Base-by-base conservation (phyloP, 2,888 invertebrate species). In the Epinotia demarniana region DNA sequence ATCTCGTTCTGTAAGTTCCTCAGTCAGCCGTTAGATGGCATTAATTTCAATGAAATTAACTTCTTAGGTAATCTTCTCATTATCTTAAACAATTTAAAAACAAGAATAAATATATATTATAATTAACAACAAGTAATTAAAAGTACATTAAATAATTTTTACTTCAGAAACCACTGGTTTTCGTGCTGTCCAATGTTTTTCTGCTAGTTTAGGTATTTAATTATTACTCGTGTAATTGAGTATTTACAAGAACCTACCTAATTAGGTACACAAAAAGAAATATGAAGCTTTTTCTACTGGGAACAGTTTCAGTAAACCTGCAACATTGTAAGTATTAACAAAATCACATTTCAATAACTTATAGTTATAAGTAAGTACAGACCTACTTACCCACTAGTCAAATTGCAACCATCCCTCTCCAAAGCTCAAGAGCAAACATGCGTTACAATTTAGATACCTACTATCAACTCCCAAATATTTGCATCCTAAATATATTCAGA, bases 401-500 rank as follows among this genome's bases (percentile, higher is more conserved):
- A 39, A 39, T 39, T 9, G 39, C 39, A 33, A 8, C 33, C 6
- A 27, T 33, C 33, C 33, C 33, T 33, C 6, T 33, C 6, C 4
- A 33, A 5, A 8, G 33, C 1, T 8, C 33, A 6, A 9, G 39
- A 39, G 39, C 39, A 39, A 9, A 3, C 13, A 46, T 13, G 12
- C 46, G 13, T 12, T 2, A 18, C 16, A 18, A 13, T 5, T 13
- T 8, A 2, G 18, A 8, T 53, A 53, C 6, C 55, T 18, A 19
- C 9, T 9, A 18, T 67, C 60, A 11, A 60, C 23, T 39, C 13
- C 55, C 39, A 67, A 67, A 55, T 57, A 67, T 67, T 16, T 39
- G 33, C 19, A 67, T 57, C 55, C 55, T 55, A 67, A 67, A 19
- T 27, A 67, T 67, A 67, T 67, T 33, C 43, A 61, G 18, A 61